Evolutionary conservation across 2,888 invertebrate genomes (phyloP).

Genomic region (Drepana falcataria): DNA sequence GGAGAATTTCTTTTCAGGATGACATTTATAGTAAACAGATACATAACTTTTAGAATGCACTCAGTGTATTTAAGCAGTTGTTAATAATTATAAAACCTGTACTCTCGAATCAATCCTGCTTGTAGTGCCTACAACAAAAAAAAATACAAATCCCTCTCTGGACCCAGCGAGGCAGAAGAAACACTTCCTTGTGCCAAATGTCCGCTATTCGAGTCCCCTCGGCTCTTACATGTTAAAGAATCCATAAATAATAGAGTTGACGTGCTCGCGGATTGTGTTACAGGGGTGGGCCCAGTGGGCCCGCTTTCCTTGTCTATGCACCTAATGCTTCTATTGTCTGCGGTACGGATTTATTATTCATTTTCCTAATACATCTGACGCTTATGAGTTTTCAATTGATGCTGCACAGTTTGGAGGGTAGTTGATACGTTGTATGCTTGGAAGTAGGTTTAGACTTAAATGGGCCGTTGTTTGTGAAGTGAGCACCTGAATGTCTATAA

Average conservation of each 20-base stretch:
- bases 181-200: conserved; percentile 74
- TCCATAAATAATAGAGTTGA: conserved; percentile 79
- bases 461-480: neutral
- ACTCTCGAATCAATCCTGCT: conserved; percentile 32
- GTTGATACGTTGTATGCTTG: neutral
- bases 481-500: no score
- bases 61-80: no score
- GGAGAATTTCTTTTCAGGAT: no score
- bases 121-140: conserved; percentile 16
- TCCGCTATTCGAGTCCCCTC: conserved; percentile 42
- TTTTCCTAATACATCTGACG: conserved; percentile 69
- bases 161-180: conserved; percentile 54
- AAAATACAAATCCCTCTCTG: conserved; percentile 47
- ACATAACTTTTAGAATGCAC: no score
- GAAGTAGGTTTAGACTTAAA: neutral
- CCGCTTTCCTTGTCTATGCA: conserved; percentile 59
- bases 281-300: conserved; percentile 48
- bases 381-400: conserved; percentile 57
- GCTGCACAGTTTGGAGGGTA: conserved; percentile 7
- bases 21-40: no score
- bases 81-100: conserved; percentile 5
- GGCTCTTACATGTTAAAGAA: conserved; percentile 77
- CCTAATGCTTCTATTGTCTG: conserved; percentile 75
- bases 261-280: conserved; percentile 69
- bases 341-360: conserved; percentile 74